Evolutionary conservation across 2,113 vertebrate genomes (phyloP).

Genomic region (Prunella fulvescens): DNA sequence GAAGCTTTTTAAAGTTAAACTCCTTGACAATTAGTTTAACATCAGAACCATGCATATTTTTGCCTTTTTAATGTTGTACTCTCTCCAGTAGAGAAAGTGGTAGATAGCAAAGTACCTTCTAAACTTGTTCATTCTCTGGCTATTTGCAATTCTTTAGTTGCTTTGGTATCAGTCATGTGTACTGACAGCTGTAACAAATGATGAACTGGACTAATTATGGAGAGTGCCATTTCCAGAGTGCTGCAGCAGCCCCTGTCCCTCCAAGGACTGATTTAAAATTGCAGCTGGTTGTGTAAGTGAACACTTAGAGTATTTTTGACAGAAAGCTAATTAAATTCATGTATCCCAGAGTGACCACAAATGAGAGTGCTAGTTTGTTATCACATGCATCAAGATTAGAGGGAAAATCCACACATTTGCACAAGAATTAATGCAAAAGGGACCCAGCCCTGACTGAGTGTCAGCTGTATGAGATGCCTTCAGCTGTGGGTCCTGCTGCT

Average conservation of each 20-base stretch:
- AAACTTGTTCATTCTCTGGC: not conserved
- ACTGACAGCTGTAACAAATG: not conserved
- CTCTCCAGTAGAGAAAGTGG: not conserved
- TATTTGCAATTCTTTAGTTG: not conserved
- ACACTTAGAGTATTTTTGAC: not conserved
- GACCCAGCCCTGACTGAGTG: not conserved
- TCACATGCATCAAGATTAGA: not conserved
- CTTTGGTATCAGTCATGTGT: not conserved
- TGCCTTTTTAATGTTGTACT: slow-evolving; percentile 15
- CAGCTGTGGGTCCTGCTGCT: not conserved
- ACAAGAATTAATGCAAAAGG: not conserved
- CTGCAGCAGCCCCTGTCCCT: not conserved
- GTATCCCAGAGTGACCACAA: not conserved
- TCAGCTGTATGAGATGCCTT: not conserved
- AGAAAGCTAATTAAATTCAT: not conserved
- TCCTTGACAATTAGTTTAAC: slow-evolving; percentile 56
- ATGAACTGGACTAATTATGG: not conserved
- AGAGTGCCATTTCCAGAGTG: not conserved
- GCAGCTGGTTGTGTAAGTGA: not conserved
- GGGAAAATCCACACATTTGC: not conserved
- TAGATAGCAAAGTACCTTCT: not conserved
- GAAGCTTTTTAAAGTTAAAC: slow-evolving; percentile 35
- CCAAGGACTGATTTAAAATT: not conserved
- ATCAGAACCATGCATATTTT: not conserved
- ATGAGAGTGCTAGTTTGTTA: not conserved